Evolutionary conservation across 2,797 vertebrate genomes (phyloP).

Genomic region (Pipistrellus kuhlii): DNA sequence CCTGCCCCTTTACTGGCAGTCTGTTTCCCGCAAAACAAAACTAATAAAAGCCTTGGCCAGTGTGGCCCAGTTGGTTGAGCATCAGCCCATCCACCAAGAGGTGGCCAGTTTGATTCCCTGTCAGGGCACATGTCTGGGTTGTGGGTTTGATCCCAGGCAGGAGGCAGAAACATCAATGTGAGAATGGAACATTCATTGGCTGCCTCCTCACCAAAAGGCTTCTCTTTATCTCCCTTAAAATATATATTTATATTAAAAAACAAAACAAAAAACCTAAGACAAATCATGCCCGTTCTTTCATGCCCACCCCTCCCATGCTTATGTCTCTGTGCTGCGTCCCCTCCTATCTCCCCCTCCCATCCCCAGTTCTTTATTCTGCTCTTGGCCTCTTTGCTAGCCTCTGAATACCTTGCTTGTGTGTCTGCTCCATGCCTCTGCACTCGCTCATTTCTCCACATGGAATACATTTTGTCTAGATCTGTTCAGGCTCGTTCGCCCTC

Average conservation of each 20-base stretch:
- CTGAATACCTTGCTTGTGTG: rapidly evolving
- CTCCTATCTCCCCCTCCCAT: background rate
- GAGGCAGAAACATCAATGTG: background rate
- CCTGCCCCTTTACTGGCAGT: background rate
- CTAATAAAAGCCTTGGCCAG: background rate
- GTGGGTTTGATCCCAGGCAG: background rate
- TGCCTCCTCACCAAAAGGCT: too few relatives aligned
- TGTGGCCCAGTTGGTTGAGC: background rate
- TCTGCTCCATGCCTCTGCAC: rapidly evolving
- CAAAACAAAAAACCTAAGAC: background rate
- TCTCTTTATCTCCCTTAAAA: background rate
- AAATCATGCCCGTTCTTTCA: background rate
- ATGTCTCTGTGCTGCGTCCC: rapidly evolving
- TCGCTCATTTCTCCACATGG: rapidly evolving
- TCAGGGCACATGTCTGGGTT: background rate
- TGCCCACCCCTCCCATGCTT: too few relatives aligned
- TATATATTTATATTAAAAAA: too few relatives aligned
- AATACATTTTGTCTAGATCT: background rate
- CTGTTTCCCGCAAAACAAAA: background rate
- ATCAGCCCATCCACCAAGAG: background rate
- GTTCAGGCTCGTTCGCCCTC: rapidly evolving
- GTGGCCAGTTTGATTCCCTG: background rate
- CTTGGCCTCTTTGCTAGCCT: background rate
- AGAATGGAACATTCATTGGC: background rate
- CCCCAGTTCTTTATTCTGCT: background rate